Evolutionary conservation across 35 echinoderm and acorn worm species (phyloP), one percentile per base, ranked within the genome.

Genomic region (Strongylocentrotus purpuratus): DNA sequence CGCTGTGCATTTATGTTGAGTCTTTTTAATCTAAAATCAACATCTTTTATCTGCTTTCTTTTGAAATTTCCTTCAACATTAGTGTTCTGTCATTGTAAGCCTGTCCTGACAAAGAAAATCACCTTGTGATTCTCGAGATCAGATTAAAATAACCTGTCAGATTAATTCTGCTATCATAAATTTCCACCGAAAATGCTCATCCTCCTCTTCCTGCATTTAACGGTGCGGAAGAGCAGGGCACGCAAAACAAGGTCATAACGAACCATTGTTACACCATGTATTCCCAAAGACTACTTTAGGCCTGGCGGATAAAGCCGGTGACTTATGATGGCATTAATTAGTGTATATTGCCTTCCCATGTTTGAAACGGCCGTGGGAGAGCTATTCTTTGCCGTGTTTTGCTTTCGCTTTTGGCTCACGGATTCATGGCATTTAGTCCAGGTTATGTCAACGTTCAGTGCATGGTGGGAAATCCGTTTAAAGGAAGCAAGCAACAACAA

Each of bases 321-420:
- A 78, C 65, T 78, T 78, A 78, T 78, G 65, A 78, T 78, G 20
- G 65, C 65, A 78, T n/a, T 78, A 78, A 78, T 78, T 78, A 78
- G 65, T 78, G 20, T 28, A 70, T 78, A 78, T 78, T 78, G 65
- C 65, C 20, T 22, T 78, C 0, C 25, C 20, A 78, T 78, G 65
- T 4, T 78, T 78, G 65, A 78, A 78, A 78, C 28, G 22, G 65
- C 65, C 65, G 65, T 78, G 65, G 65, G 65, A 78, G 28, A 78
- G 4, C 20, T 78, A 78, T 78, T 78, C 20, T 78, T 78, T 15
- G 10, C 50, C 65, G 20, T 78, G 65, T 78, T 78, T 28, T 78
- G 65, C 65, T 78, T 78, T 78, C 65, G 65, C n/a, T 78, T 70
- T 78, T 22, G 20, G 65, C 65, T 78, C 65, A 28, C 65, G 65